Percentiles rank a stretch among this genome's conserved stretches.
These are phyloP conservation scores for Chymomyza caudatula DNA, from an alignment of 2,888 invertebrate genomes.

Conservation along the genomic window DNA sequence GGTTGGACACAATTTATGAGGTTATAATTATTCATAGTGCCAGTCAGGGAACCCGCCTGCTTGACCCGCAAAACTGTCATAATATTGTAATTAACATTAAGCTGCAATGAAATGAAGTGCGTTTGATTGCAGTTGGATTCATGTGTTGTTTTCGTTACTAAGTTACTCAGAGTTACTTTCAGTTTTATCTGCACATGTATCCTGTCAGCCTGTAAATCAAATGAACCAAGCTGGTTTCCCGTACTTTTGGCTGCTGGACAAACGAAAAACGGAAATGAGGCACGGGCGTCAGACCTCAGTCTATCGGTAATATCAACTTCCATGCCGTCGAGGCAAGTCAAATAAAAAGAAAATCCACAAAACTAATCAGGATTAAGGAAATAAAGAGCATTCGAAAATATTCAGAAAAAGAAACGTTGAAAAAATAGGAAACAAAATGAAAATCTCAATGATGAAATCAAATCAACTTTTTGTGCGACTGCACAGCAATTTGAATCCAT, in stretches of 20 bases:
- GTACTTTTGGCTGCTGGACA: constrained; percentile 32
- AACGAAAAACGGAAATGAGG: constrained; percentile 60
- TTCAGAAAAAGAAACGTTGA: not conserved
- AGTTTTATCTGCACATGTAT: not conserved
- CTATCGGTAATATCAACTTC: constrained; percentile 66
- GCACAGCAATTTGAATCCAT: not conserved
- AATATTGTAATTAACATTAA: constrained; percentile 72
- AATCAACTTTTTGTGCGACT: not conserved
- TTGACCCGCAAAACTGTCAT: constrained; percentile 65
- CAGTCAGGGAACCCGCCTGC: not conserved
- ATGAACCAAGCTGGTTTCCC: constrained; percentile 54
- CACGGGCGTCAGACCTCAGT: constrained; percentile 36
- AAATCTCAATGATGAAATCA: not conserved
- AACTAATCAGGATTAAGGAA: constrained; percentile 65
- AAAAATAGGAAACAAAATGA: not conserved
- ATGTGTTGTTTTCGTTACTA: not conserved
- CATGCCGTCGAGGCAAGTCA: not conserved
- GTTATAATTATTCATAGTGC: constrained; percentile 73
- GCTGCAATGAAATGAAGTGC: constrained; percentile 62
- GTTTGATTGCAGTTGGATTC: constrained; percentile 56
- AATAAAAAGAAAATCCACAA: constrained; percentile 29
- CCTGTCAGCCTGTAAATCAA: not conserved
- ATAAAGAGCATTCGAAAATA: constrained; percentile 34
- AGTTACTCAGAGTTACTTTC: not conserved
- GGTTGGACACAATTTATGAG: constrained; percentile 74